Base-by-base conservation (phyloP, 2,797 vertebrate species). In the Malurus leucopterus region DNA sequence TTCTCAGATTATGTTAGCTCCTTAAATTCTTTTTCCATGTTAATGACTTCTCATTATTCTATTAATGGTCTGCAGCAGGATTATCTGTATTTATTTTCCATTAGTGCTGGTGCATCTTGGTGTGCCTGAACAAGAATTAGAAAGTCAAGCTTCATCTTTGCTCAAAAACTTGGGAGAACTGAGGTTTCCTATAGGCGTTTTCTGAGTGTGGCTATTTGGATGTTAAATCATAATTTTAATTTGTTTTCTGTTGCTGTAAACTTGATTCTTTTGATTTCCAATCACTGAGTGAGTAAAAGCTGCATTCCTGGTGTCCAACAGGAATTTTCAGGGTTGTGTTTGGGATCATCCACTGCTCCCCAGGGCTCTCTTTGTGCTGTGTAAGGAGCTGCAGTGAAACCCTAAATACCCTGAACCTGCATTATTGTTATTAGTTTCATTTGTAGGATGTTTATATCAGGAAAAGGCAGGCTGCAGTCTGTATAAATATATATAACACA, bases 11-110 rank as follows among this genome's bases (percentile, higher is more conserved):
- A 5, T 23, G 26, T 68, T 38, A 64, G 36, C 13, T 57, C 30
- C 53, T 76, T 91, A 59, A 44, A 24, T 62, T 81, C 88, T 54
- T 86, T 84, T 67, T 20, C 7, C 30, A 20, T 70, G 34, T 73
- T 93, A 95, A 88, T 88, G 67, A 9, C 8, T 62, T 62, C 74
- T 55, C 69, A 79, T 94, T 93, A 83, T 93, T 93, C 80, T 3
- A 41, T 90, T 95, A 93, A 93, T 92, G 75, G 61, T 53, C 46
- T 93, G 80, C 40, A 84, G 36, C 26, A 92, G 83, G 86, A 89
- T 93, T 82, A 89, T 81, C 53, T 83, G 64, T 91, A 29, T 89
- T 93, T 93, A 74, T 90, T 93, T 89, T 90, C 47, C 32, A 29
- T 78, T 79, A 71, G 30, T 59, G 43, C 18, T 87, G 74, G 36